Percentiles rank a stretch among this genome's conserved stretches.
These are phyloP conservation scores for Anabacerthia variegaticeps DNA, from an alignment of 2,797 vertebrate genomes.

Conservation along the genomic window DNA sequence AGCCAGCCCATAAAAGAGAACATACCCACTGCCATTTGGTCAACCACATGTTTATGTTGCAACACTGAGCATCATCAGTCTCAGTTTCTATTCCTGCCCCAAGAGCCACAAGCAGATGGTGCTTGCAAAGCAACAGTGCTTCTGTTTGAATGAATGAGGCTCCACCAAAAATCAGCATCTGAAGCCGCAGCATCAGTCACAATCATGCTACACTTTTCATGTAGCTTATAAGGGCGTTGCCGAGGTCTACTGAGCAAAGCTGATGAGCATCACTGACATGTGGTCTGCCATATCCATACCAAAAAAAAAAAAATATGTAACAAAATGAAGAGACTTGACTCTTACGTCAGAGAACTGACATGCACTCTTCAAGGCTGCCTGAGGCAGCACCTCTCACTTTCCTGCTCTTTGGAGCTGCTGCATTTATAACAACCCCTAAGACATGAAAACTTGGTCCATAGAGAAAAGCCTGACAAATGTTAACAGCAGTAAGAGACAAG, in stretches of 20 bases:
- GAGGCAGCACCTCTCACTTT: not conserved
- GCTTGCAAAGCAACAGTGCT: not conserved
- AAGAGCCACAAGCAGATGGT: fast-evolving
- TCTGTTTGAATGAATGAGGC: not conserved
- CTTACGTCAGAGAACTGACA: not conserved
- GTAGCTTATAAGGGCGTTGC: not conserved
- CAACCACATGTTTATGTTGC: not conserved
- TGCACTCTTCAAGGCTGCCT: not conserved
- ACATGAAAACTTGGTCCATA: not conserved
- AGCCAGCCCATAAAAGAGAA: not conserved
- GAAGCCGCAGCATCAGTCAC: not conserved
- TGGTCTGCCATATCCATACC: not conserved
- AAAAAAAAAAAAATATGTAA: not conserved
- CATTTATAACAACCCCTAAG: not conserved
- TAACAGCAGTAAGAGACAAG: not conserved
- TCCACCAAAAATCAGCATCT: not conserved
- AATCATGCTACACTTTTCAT: not conserved
- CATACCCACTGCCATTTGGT: not conserved
- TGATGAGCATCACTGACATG: not conserved
- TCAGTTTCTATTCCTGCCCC: not conserved
- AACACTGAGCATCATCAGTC: not conserved
- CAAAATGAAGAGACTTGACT: not conserved
- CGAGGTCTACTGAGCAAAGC: not conserved
- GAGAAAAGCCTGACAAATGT: not conserved
- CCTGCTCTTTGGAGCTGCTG: not conserved